Evolutionary conservation across 2,888 invertebrate genomes (phyloP).

Genomic region (Gymnoscelis rufifasciata): DNA sequence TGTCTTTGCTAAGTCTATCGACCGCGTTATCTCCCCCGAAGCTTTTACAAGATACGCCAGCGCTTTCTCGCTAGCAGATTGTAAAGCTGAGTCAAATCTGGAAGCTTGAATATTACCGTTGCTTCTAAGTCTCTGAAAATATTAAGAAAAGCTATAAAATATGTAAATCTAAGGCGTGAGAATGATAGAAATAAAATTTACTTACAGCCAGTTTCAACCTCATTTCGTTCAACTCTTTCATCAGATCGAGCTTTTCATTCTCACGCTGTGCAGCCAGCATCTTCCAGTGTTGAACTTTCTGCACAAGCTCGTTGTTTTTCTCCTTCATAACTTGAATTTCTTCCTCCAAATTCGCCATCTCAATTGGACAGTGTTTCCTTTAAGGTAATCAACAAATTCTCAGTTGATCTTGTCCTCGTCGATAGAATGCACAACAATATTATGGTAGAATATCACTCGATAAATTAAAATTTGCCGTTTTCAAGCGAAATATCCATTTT

Average conservation of each 20-base stretch:
- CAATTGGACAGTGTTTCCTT: background rate
- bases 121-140: conserved; percentile 52
- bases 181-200: background rate
- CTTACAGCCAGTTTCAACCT: conserved; percentile 66
- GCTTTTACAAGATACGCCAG: conserved; percentile 58
- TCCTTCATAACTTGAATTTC: conserved; percentile 54
- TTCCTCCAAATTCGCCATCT: conserved; percentile 44
- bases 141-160: background rate
- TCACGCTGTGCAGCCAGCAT: conserved; percentile 59
- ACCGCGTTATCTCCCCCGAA: conserved; percentile 53
- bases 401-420: no score
- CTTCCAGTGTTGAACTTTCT: conserved; percentile 65
- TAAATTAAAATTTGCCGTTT: no score
- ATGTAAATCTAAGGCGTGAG: background rate
- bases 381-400: background rate
- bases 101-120: conserved; percentile 43
- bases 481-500: background rate
- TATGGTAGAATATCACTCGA: no score
- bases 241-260: conserved; percentile 59
- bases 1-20: conserved; percentile 52
- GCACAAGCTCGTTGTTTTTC: conserved; percentile 63
- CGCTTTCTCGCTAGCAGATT: conserved; percentile 53
- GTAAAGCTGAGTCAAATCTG: conserved; percentile 54
- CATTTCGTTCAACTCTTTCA: conserved; percentile 65
- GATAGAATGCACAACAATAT: no score